A percentile compares a stretch with the other conserved stretches of the same genome.
Conservation (phyloP, 2,797 vertebrate species). For the Acipenser transmontanus region DNA sequence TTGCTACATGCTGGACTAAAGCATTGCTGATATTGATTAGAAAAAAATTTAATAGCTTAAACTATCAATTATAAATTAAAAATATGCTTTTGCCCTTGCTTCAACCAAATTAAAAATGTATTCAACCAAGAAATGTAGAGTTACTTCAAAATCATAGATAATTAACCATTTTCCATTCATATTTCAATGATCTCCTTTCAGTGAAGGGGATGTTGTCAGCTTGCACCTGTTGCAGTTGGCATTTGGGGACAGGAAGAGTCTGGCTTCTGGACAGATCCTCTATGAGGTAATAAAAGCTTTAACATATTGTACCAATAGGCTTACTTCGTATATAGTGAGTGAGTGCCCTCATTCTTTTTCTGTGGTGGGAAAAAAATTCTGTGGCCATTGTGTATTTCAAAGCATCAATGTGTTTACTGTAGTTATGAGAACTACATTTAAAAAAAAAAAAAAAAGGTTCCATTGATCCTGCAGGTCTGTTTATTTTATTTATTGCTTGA, state of each 20-base stretch:
- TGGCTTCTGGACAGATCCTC: conserved; percentile 81
- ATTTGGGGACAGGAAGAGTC: conserved; percentile 82
- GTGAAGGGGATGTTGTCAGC: conserved; percentile 81
- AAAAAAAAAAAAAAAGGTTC: not conserved
- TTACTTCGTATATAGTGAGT: not conserved
- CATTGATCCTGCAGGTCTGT: not conserved
- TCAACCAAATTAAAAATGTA: no score
- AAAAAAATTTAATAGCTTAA: no score
- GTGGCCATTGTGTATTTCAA: not conserved
- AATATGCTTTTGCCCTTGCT: no score
- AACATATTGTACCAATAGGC: not conserved
- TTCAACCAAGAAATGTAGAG: no score
- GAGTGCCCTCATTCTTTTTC: not conserved
- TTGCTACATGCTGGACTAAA: no score
- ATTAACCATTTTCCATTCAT: no score
- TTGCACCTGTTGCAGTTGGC: conserved; percentile 85
- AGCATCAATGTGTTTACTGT: not conserved
- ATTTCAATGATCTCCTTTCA: conserved; percentile 28
- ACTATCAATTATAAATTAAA: no score
- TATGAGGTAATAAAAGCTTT: conserved; percentile 72
- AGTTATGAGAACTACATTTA: not conserved
- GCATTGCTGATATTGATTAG: no score
- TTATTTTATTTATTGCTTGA: not conserved
- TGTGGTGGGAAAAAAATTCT: not conserved
- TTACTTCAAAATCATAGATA: no score